A percentile compares a stretch with the other conserved stretches of the same genome.
These are phyloP conservation scores for Sander vitreus DNA, from an alignment of 2,113 vertebrate genomes.

Conservation along the genomic window DNA sequence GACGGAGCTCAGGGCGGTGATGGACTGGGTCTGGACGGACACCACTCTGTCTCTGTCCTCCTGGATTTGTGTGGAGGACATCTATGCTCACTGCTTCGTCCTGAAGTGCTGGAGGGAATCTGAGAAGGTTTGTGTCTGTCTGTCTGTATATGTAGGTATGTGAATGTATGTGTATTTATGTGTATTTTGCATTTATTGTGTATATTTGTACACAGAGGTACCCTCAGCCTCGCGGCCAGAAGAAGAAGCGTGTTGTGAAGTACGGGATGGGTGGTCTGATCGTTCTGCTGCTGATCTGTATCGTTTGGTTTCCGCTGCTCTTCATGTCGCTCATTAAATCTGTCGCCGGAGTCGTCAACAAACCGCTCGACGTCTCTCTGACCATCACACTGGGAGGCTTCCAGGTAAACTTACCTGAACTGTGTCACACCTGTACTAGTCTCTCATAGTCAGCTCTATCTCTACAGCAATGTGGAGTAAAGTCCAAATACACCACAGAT, in stretches of 20 bases:
- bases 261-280: slow-evolving; percentile 70
- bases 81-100: slow-evolving; percentile 67
- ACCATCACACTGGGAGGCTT: slow-evolving; percentile 69
- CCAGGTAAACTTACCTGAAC: slow-evolving; percentile 46
- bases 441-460: too few relatives aligned
- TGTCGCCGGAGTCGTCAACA: slow-evolving; percentile 63
- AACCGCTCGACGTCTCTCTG: slow-evolving; percentile 56
- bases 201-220: slow-evolving; percentile 58
- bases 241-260: slow-evolving; percentile 70
- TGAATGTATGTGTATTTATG: neutral
- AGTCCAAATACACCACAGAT: too few relatives aligned
- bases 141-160: neutral
- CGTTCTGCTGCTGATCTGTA: slow-evolving; percentile 64
- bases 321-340: slow-evolving; percentile 71
- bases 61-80: slow-evolving; percentile 68
- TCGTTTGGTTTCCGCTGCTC: slow-evolving; percentile 71
- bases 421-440: too few relatives aligned
- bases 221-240: slow-evolving; percentile 63
- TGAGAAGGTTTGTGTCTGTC: slow-evolving; percentile 34
- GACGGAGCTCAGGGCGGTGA: slow-evolving; percentile 58
- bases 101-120: slow-evolving; percentile 71
- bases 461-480: too few relatives aligned
- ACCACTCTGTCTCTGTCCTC: slow-evolving; percentile 70
- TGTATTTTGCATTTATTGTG: neutral
- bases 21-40: slow-evolving; percentile 73